Percentiles rank a stretch among this genome's conserved stretches.
These are phyloP conservation scores for Parnassius glacialis DNA, from an alignment of 2,888 invertebrate species.

Conservation along the genomic window DNA sequence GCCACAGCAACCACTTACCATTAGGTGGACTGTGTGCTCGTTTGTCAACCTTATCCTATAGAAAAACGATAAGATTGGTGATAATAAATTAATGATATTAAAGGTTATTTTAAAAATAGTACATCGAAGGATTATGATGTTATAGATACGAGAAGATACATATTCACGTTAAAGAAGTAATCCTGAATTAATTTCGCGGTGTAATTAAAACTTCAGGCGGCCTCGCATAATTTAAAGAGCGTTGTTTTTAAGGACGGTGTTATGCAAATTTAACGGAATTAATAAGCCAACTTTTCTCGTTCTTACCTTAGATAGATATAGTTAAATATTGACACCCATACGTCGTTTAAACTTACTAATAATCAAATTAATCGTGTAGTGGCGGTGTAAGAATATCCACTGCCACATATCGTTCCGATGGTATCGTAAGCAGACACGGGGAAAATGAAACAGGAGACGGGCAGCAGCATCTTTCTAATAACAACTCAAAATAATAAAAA, in stretches of 20 bases:
- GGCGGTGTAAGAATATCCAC: no score
- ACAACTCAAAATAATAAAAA: no score
- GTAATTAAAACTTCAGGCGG: slow-evolving; percentile 57
- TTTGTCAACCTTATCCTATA: no score
- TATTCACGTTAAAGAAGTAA: slow-evolving; percentile 36
- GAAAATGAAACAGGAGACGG: no score
- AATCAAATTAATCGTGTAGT: background rate
- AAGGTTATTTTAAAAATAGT: no score
- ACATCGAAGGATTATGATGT: background rate
- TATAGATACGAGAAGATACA: background rate
- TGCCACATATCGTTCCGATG: no score
- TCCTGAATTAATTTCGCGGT: slow-evolving; percentile 53
- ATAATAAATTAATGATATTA: no score
- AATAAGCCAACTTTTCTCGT: slow-evolving; percentile 20
- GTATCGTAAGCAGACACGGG: no score
- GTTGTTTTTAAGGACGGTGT: slow-evolving; percentile 17
- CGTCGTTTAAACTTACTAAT: background rate
- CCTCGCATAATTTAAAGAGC: slow-evolving; percentile 31
- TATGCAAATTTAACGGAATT: slow-evolving; percentile 18
- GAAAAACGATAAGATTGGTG: no score
- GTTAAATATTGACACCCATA: background rate
- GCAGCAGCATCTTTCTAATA: no score
- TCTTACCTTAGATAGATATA: background rate
- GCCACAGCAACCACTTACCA: no score
- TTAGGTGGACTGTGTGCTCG: no score